Conservation (phyloP, 2,113 vertebrate genomes). For the Rhinoptilus africanus region DNA sequence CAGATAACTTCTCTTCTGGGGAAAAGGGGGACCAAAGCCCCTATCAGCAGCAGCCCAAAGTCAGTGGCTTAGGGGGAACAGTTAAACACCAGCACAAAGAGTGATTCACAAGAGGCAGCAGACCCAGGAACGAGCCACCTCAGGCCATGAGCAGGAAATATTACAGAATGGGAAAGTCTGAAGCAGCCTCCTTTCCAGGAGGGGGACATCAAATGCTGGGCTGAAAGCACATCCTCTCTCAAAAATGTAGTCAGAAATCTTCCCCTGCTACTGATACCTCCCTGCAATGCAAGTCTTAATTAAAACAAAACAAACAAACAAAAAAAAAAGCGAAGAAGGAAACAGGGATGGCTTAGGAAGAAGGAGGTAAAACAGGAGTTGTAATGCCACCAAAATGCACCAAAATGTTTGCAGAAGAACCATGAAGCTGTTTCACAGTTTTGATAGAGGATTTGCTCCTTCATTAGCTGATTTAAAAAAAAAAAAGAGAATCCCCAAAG, state of each 20-base stretch:
- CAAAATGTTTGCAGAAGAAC: not conserved
- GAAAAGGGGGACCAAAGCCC: not conserved
- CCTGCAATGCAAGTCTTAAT: not conserved
- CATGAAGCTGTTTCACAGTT: constrained; percentile 5
- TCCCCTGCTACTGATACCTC: not conserved
- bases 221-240: not conserved
- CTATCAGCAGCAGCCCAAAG: not conserved
- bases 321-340: not conserved
- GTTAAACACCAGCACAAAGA: not conserved
- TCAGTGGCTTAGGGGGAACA: not conserved
- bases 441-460: not conserved
- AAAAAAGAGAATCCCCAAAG: not conserved
- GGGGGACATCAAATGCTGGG: rapidly evolving
- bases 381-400: not conserved
- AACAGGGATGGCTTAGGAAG: not conserved
- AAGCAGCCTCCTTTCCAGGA: not conserved
- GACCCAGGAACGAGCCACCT: not conserved
- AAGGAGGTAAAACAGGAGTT: not conserved
- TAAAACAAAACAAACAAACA: not conserved
- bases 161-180: not conserved
- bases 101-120: rapidly evolving
- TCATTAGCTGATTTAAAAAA: not conserved
- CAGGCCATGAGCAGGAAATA: rapidly evolving
- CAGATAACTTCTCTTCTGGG: not conserved
- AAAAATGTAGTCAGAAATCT: not conserved